Percentiles rank a stretch among this genome's conserved stretches.
Evolutionary conservation across 2,113 vertebrate genomes (phyloP).

Genomic region (Ellobius talpinus): DNA sequence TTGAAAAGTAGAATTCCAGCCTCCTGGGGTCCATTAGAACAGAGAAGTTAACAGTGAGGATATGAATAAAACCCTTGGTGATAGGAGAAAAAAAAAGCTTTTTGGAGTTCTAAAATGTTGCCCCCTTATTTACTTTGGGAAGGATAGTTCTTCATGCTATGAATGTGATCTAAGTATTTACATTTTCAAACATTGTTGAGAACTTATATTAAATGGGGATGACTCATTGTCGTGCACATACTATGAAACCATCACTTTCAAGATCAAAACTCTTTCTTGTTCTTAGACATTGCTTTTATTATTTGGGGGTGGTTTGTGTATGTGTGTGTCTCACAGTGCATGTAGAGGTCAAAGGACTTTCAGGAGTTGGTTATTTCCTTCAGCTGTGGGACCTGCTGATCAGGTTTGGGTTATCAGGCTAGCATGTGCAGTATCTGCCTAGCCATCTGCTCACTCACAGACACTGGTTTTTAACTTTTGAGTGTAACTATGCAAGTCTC

Average conservation of each 20-base stretch:
- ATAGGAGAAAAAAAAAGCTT: background rate
- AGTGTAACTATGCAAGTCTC: background rate
- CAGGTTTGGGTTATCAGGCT: background rate
- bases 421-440: background rate
- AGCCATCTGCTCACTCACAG: background rate
- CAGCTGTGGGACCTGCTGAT: background rate
- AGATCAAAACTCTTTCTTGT: background rate
- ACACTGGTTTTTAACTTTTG: conserved; percentile 31
- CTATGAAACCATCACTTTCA: background rate
- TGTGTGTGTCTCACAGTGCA: background rate
- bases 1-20: background rate
- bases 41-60: background rate
- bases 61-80: background rate
- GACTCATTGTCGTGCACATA: background rate
- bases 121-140: background rate
- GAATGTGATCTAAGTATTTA: background rate
- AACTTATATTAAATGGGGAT: background rate
- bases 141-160: background rate
- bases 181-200: background rate
- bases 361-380: background rate
- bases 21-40: background rate
- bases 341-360: background rate
- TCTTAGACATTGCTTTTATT: background rate
- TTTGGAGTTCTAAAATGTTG: background rate
- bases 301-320: background rate